phyloP scores from a whole-genome alignment of 2,888 invertebrate genomes.

The Catocala fraxini region DNA sequence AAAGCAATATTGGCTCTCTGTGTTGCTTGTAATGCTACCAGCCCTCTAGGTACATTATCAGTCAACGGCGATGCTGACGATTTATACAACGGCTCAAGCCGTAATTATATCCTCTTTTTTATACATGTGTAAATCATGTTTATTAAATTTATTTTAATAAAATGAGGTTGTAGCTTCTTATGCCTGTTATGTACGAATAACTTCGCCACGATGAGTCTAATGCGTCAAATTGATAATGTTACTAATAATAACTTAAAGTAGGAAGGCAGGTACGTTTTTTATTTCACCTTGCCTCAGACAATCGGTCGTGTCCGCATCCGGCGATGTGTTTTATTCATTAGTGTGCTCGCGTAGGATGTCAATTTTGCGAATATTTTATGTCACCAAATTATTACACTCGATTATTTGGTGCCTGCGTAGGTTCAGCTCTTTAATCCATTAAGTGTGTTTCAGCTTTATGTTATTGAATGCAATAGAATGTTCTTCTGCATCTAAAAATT shows the following conservation, averaged over 20 bases:
- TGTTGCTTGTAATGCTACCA: too few species aligned
- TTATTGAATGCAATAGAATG: neutral
- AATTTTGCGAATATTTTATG: slow-evolving; percentile 8
- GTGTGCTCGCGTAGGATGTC: neutral
- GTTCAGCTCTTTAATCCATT: neutral
- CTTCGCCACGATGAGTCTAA: neutral
- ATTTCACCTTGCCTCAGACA: neutral
- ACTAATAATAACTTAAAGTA: neutral
- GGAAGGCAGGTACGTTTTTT: neutral
- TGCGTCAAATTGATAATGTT: neutral
- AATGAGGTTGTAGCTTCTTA: too few species aligned
- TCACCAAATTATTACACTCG: neutral
- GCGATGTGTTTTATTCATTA: neutral
- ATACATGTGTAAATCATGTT: too few species aligned
- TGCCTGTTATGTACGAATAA: too few species aligned
- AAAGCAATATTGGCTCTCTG: too few species aligned
- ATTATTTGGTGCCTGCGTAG: neutral
- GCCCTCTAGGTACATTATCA: too few species aligned
- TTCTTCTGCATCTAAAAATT: neutral
- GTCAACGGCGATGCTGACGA: too few species aligned
- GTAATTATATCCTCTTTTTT: too few species aligned
- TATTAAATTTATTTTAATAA: too few species aligned
- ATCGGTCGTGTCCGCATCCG: slow-evolving; percentile 2
- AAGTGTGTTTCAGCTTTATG: neutral
- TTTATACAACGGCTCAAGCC: too few species aligned